Evolutionary conservation across 1,140 invertebrate species (phyloP).

Genomic region (Schlechtendalia chinensis): DNA sequence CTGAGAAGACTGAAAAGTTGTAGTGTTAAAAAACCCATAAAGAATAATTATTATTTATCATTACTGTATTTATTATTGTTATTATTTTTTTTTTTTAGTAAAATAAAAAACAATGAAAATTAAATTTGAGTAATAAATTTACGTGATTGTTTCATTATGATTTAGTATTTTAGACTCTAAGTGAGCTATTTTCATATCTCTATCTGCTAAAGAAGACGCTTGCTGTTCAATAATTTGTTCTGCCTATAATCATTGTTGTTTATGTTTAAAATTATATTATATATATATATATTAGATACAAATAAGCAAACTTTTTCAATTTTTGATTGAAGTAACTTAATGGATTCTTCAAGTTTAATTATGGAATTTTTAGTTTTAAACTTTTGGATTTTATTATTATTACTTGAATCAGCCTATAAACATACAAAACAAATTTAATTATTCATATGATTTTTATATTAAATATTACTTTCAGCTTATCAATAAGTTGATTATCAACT

Average conservation of each 20-base stretch:
- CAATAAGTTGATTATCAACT: background rate
- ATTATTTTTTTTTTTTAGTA: too few species aligned
- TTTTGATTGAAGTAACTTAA: background rate
- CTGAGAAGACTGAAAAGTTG: too few species aligned
- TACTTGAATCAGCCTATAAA: background rate
- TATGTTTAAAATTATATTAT: background rate
- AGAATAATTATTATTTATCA: too few species aligned
- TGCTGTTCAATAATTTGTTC: slow-evolving; percentile 9
- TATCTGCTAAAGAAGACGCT: background rate
- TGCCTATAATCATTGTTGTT: slow-evolving; percentile 3
- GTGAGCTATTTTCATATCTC: slow-evolving; percentile 16
- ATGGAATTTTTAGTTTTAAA: slow-evolving; percentile 4
- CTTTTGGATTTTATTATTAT: background rate
- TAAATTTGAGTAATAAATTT: too few species aligned
- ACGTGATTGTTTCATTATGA: background rate
- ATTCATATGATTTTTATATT: background rate
- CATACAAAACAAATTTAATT: background rate
- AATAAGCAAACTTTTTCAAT: background rate
- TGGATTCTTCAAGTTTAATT: background rate
- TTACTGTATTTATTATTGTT: too few species aligned
- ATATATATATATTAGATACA: background rate
- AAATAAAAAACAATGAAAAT: too few species aligned
- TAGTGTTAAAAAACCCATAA: too few species aligned
- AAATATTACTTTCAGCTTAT: background rate
- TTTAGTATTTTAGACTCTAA: slow-evolving; percentile 20